A percentile compares a stretch with the other conserved stretches of the same genome.
Evolutionary conservation across 2,113 vertebrate genomes (phyloP).

Genomic region (Phrynosoma platyrhinos): DNA sequence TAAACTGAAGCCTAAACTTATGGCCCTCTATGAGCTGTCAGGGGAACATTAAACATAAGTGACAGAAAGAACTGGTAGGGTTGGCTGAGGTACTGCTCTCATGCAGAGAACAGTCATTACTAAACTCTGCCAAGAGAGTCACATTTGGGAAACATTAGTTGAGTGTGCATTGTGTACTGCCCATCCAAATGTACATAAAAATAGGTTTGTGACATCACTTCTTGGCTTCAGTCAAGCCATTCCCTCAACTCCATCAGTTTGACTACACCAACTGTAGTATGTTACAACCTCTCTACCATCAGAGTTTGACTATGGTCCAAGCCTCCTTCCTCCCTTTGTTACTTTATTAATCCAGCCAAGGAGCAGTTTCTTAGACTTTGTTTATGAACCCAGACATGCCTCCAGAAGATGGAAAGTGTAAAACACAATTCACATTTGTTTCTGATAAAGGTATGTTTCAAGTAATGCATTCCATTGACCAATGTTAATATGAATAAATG

Average conservation of each 20-base stretch:
- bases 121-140: not conserved
- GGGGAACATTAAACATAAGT: not conserved
- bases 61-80: not conserved
- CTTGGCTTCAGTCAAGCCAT: slow-evolving; percentile 7
- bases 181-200: slow-evolving; percentile 11
- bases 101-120: not conserved
- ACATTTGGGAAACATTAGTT: not conserved
- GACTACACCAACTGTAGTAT: not conserved
- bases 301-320: not conserved
- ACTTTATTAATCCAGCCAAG: not conserved
- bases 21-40: not conserved
- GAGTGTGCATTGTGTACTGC: not conserved
- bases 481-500: not conserved
- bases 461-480: too few relatives aligned
- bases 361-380: not conserved
- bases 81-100: not conserved
- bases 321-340: not conserved
- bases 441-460: too few relatives aligned
- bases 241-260: not conserved
- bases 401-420: not conserved
- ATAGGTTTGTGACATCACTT: slow-evolving; percentile 17
- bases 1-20: not conserved
- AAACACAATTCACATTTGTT: not conserved
- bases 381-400: not conserved
- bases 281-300: not conserved